Base-by-base conservation (phyloP, 2,888 invertebrate species). In the Nysson spinosus region DNA sequence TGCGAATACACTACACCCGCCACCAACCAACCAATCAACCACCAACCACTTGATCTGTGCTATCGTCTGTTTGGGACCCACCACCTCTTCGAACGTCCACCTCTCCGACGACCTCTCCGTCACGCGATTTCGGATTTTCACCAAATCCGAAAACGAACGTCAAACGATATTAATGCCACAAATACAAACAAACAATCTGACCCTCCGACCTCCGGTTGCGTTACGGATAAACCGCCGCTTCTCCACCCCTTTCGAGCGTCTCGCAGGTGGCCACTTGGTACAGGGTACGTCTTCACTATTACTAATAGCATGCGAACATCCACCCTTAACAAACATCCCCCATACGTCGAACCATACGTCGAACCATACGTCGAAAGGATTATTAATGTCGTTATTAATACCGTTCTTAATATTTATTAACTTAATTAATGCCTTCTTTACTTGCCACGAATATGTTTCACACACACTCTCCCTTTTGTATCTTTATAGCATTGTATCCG, bases 231-330 rank as follows among this genome's bases (percentile, higher is more conserved):
- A 72, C 49, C 82, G 80, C 77, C 83, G 80, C 82, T 81, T 80
- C 83, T 80, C 62, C 75, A 79, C 80, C 80, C 79, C 76, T 85
- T 83, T 81, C 80, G 81, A 82, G 77, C 75, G 78, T 72, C 85
- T 88, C 88, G 85, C 92, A 95, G 95, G 95, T 95, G 92, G 94
- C 95, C 89, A 93, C 93, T 90, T 95, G 95, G 95, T 95, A 93
- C 92, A 92, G 94, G 95, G 95, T 95, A 95, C 91, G 95, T 94
- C 89, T 83, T 83, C 83, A 85, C 83, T 83, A 67, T 83, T 82
- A 86, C 86, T 87, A 85, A 86, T 86, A 85, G 85, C 85, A 85
- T 86, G 85, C 77, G 77, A 62, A 50, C 37, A 26, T 32, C 44
- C 52, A 30, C 46, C 35, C 37, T 9, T 42, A 39, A 11, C 30